A percentile compares a stretch with the other conserved stretches of the same genome.
These are phyloP conservation scores for Macaria notata DNA, from an alignment of 2,888 invertebrate species.

Conservation along the genomic window DNA sequence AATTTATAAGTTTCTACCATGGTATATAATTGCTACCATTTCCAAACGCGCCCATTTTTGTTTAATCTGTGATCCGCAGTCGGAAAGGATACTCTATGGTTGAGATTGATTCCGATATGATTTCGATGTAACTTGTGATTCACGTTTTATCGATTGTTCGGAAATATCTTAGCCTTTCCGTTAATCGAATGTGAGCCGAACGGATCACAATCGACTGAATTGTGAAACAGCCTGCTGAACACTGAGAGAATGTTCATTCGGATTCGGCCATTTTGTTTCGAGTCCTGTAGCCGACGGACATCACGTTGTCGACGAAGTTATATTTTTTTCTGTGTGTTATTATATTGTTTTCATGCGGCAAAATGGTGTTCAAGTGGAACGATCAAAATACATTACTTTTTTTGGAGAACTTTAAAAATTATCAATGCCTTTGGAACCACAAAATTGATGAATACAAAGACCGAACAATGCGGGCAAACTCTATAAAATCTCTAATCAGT, in stretches of 20 bases:
- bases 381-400: slow-evolving; percentile 28
- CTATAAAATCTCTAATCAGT: slow-evolving; percentile 33
- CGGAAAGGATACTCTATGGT: too few relatives aligned
- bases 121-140: too few relatives aligned
- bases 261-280: slow-evolving; percentile 31
- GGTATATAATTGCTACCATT: too few relatives aligned
- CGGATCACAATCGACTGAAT: too few relatives aligned
- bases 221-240: too few relatives aligned
- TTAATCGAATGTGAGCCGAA: too few relatives aligned
- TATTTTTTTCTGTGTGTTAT: neutral
- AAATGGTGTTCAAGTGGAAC: slow-evolving; percentile 36
- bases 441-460: slow-evolving; percentile 34
- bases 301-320: slow-evolving; percentile 3
- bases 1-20: too few relatives aligned
- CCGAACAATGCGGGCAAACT: slow-evolving; percentile 26
- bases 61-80: too few relatives aligned
- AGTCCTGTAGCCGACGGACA: slow-evolving; percentile 22
- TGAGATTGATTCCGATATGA: too few relatives aligned
- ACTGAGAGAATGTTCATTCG: slow-evolving; percentile 32
- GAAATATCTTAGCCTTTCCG: too few relatives aligned
- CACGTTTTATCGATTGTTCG: too few relatives aligned
- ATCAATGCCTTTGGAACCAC: slow-evolving; percentile 33
- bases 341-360: slow-evolving; percentile 10
- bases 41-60: too few relatives aligned
- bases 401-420: slow-evolving; percentile 33